phyloP scores from a whole-genome alignment of 2,113 vertebrate species.

The Eurypyga helias region DNA sequence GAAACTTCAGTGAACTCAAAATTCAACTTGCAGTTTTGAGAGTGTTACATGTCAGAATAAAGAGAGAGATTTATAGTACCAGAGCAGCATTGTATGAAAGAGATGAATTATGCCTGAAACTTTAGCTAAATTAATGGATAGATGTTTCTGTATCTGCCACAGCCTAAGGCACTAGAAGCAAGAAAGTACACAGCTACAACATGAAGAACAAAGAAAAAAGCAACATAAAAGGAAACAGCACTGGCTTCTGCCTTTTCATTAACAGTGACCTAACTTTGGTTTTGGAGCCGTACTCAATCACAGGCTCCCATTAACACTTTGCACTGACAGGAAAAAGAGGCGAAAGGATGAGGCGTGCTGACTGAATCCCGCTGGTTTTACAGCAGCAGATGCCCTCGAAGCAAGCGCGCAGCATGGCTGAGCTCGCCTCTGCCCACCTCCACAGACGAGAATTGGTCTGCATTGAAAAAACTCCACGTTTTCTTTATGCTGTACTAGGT shows the following conservation, averaged over 20 bases:
- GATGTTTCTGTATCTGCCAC: neutral
- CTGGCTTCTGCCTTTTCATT: neutral
- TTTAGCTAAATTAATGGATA: neutral
- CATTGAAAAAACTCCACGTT: neutral
- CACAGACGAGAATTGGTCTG: neutral
- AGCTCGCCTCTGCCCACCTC: neutral
- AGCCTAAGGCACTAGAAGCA: neutral
- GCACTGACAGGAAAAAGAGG: neutral
- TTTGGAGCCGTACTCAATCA: neutral
- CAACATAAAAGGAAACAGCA: neutral
- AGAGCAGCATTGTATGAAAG: neutral
- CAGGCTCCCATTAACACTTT: neutral
- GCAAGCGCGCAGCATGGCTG: rapidly evolving
- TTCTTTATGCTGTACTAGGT: neutral
- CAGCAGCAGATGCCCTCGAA: neutral
- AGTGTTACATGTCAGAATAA: neutral
- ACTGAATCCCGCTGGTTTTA: neutral
- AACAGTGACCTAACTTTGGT: neutral
- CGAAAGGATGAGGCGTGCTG: rapidly evolving
- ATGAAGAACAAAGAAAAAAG: neutral
- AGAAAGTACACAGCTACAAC: neutral
- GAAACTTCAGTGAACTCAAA: neutral
- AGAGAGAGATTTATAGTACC: neutral
- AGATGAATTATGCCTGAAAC: neutral
- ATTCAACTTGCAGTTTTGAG: neutral